Evolutionary conservation across 2,888 invertebrate species (phyloP).

Genomic region (Siphonodentalium dalli): DNA sequence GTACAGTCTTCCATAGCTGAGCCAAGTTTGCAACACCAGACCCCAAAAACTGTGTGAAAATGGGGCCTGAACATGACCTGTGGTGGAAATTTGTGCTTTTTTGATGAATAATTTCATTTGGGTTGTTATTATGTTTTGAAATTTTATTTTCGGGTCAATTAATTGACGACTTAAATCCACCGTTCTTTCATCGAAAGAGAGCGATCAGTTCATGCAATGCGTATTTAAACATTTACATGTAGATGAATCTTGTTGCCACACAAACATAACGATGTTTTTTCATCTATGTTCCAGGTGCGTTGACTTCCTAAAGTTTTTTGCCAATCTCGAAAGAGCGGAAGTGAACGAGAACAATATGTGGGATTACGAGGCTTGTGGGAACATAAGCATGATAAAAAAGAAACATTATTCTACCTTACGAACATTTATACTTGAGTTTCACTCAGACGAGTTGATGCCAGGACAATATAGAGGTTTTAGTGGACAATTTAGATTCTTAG

Average conservation of each 20-base stretch:
- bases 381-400: conserved; percentile 46
- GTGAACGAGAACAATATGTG: conserved; percentile 54
- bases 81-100: too few relatives aligned
- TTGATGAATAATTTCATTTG: too few relatives aligned
- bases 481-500: conserved; percentile 56
- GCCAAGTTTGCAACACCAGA: too few relatives aligned
- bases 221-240: background rate
- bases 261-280: conserved; percentile 3
- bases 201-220: background rate
- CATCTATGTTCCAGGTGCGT: conserved; percentile 49
- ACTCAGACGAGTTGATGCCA: conserved; percentile 40
- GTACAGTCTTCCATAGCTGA: too few relatives aligned
- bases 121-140: too few relatives aligned
- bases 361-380: conserved; percentile 59
- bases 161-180: too few relatives aligned
- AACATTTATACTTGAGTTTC: conserved; percentile 60
- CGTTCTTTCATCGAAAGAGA: too few relatives aligned
- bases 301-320: conserved; percentile 57
- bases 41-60: too few relatives aligned
- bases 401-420: conserved; percentile 58
- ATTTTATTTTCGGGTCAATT: too few relatives aligned
- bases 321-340: conserved; percentile 57
- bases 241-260: background rate
- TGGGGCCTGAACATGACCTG: too few relatives aligned
- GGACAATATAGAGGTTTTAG: conserved; percentile 54